Conservation (phyloP, 2,113 vertebrate species). For the Triplophysa tibetana region DNA sequence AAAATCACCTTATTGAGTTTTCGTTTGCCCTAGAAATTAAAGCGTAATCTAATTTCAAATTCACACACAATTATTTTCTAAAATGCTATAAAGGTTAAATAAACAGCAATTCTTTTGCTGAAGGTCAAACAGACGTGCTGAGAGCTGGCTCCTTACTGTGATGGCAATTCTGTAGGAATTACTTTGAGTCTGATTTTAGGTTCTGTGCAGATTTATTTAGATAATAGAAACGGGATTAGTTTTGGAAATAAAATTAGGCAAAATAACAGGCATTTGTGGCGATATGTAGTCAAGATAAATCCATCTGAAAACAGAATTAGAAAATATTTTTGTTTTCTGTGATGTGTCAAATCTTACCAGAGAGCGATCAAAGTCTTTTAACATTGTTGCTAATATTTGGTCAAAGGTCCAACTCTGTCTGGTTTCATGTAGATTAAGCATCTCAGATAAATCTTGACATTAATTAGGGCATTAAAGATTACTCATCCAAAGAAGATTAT, state of each 20-base stretch:
- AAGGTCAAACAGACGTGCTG: not conserved
- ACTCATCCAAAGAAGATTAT: not conserved
- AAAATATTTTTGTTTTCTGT: not conserved
- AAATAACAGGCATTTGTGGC: not conserved
- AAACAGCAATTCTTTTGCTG: not conserved
- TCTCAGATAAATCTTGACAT: not conserved
- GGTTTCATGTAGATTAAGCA: not conserved
- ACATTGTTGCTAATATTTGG: slow-evolving; percentile 23
- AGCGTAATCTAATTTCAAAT: not conserved
- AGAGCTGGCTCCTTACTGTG: not conserved
- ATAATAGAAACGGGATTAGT: not conserved
- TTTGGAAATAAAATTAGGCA: not conserved
- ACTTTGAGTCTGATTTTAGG: not conserved
- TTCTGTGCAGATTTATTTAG: not conserved
- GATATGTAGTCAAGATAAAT: not conserved
- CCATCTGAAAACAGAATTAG: not conserved
- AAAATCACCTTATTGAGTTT: too few species aligned
- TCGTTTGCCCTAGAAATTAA: too few species aligned
- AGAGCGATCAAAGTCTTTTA: slow-evolving; percentile 29
- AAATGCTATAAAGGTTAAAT: not conserved
- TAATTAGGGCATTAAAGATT: not conserved
- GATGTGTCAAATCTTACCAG: slow-evolving; percentile 37
- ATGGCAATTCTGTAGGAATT: not conserved
- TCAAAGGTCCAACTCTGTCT: slow-evolving; percentile 28
- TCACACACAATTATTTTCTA: not conserved